Evolutionary conservation across 2,797 vertebrate genomes (phyloP).

Genomic region (Danio aesculapii): DNA sequence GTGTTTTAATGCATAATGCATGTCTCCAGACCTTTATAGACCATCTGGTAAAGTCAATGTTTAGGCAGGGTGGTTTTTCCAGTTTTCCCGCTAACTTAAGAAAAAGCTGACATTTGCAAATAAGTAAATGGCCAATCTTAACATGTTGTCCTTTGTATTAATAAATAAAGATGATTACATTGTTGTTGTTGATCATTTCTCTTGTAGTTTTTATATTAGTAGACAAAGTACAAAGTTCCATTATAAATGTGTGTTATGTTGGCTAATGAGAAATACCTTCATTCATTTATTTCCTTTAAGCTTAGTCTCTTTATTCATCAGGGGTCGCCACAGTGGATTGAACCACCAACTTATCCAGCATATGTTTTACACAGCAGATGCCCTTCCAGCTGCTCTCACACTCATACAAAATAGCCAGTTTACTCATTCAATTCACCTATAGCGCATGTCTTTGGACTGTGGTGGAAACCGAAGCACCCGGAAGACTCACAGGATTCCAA

Average conservation of each 20-base stretch:
- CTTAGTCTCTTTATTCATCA: too few relatives aligned
- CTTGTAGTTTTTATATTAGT: neutral
- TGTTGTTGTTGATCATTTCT: slow-evolving; percentile 3
- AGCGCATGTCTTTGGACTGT: too few relatives aligned
- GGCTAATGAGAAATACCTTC: neutral
- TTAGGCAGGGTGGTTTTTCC: neutral
- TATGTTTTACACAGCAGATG: too few relatives aligned
- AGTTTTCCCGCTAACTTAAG: neutral
- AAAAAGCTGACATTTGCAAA: neutral
- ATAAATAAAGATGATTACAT: neutral
- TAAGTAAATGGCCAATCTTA: neutral
- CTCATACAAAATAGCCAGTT: too few relatives aligned
- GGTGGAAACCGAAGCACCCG: too few relatives aligned
- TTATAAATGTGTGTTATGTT: neutral
- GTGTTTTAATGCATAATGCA: neutral
- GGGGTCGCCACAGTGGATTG: too few relatives aligned
- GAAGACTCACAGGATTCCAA: too few relatives aligned
- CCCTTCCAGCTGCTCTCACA: too few relatives aligned
- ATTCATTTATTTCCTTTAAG: too few relatives aligned
- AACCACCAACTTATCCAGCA: too few relatives aligned
- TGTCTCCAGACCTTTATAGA: neutral
- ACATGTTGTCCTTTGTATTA: too few relatives aligned
- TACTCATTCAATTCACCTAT: too few relatives aligned
- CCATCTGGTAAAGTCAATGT: neutral
- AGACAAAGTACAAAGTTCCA: neutral